Conservation (phyloP, 1,140 invertebrate genomes). For the Steinernema feltiae region DNA sequence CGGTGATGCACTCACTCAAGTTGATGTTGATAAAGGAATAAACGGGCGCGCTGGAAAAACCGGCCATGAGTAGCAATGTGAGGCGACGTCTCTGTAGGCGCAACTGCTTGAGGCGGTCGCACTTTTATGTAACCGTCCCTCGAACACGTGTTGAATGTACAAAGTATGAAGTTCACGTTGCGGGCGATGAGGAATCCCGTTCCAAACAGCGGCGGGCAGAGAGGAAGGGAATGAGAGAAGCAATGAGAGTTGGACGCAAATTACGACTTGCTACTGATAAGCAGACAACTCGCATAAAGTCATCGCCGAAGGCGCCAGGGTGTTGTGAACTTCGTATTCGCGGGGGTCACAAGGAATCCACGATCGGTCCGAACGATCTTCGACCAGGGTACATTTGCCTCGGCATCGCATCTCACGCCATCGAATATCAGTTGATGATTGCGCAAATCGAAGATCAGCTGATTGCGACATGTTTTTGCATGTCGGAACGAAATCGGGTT, state of each 20-base stretch:
- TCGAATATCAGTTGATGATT: neutral
- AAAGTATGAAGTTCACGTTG: conserved; percentile 13
- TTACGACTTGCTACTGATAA: conserved; percentile 6
- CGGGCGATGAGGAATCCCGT: conserved; percentile 14
- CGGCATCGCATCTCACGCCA: neutral
- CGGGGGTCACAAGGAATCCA: neutral
- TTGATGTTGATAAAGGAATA: neutral
- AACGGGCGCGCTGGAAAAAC: neutral
- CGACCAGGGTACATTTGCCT: neutral
- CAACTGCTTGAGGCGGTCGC: conserved; percentile 13
- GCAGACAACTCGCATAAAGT: neutral
- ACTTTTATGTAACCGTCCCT: conserved; percentile 13
- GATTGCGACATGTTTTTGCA: neutral
- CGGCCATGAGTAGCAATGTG: neutral
- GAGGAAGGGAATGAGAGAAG: neutral
- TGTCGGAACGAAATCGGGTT: too few species aligned
- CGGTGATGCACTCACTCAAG: too few species aligned
- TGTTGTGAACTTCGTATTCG: neutral
- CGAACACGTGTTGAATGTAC: conserved; percentile 15
- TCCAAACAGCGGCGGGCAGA: neutral
- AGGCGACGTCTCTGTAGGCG: neutral
- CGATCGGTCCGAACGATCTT: conserved; percentile 8
- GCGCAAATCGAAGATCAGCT: neutral
- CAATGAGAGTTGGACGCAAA: neutral
- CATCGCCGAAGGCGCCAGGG: neutral